Conservation (phyloP, 2,113 vertebrate species). For the Amia ocellicauda region DNA sequence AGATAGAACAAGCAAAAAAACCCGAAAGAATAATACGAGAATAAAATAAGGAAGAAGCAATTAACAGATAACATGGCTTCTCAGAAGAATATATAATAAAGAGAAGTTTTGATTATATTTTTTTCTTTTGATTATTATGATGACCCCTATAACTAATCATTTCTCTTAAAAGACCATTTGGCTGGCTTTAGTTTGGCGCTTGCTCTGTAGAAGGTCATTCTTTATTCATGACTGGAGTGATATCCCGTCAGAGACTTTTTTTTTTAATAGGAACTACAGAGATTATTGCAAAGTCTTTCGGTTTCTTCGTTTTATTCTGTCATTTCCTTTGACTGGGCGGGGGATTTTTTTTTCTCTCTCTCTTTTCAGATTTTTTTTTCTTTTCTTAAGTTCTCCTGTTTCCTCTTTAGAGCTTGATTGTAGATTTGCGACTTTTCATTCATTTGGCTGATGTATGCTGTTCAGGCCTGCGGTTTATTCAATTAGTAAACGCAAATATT, state of each 20-base stretch:
- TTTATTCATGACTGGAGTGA: slow-evolving; percentile 51
- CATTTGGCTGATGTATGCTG: neutral
- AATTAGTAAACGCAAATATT: neutral
- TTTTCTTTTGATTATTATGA: slow-evolving; percentile 67
- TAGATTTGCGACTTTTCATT: slow-evolving; percentile 21
- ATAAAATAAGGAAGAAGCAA: slow-evolving; percentile 65
- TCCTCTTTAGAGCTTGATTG: no score
- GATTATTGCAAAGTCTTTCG: slow-evolving; percentile 32
- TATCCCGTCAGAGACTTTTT: slow-evolving; percentile 48
- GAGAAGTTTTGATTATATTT: slow-evolving; percentile 63
- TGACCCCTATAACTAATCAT: slow-evolving; percentile 57
- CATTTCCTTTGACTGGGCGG: slow-evolving; percentile 47
- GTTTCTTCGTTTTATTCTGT: slow-evolving; percentile 16
- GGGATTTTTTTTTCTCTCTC: slow-evolving; percentile 35
- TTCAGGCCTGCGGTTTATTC: slow-evolving; percentile 12
- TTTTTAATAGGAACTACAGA: slow-evolving; percentile 55
- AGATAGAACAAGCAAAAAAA: slow-evolving; percentile 67
- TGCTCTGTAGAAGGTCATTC: slow-evolving; percentile 52
- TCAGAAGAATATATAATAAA: slow-evolving; percentile 61
- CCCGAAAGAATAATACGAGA: slow-evolving; percentile 37
- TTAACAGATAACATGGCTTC: slow-evolving; percentile 61
- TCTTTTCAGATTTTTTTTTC: slow-evolving; percentile 8
- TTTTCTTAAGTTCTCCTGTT: neutral
- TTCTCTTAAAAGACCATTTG: slow-evolving; percentile 59
- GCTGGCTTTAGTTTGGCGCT: slow-evolving; percentile 59